These are phyloP conservation scores for Petromus typicus DNA, from an alignment of 2,113 vertebrate genomes.

Conservation along the genomic window DNA sequence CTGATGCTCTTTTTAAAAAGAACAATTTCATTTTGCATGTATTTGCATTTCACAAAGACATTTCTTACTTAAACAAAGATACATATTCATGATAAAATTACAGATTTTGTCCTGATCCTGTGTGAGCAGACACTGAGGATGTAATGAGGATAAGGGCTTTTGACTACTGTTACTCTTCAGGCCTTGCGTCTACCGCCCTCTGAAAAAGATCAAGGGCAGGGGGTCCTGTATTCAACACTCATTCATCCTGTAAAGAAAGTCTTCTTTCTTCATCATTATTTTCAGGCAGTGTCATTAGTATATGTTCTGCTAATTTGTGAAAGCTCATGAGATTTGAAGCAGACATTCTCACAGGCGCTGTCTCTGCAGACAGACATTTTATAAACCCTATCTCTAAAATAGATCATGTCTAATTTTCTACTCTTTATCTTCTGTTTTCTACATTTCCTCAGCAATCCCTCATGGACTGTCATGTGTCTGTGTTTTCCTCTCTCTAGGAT, in stretches of 20 bases:
- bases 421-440: constrained; percentile 12
- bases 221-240: neutral
- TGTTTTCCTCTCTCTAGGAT: constrained; percentile 55
- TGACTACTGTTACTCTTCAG: neutral
- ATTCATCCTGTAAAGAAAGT: neutral
- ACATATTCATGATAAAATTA: neutral
- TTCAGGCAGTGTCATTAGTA: neutral
- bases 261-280: neutral
- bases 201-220: neutral
- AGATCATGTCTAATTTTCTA: neutral
- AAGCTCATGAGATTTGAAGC: neutral
- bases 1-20: neutral
- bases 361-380: neutral
- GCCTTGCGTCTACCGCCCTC: neutral
- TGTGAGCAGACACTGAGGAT: neutral
- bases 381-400: neutral
- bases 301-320: neutral
- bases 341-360: neutral
- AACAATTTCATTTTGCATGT: neutral
- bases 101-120: neutral
- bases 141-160: neutral
- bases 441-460: constrained; percentile 34
- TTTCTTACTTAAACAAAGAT: constrained; percentile 1
- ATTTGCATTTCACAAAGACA: neutral
- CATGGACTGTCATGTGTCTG: constrained; percentile 2